Evolutionary conservation across 2,113 vertebrate genomes (phyloP).

Genomic region (Tylochromis polylepis): DNA sequence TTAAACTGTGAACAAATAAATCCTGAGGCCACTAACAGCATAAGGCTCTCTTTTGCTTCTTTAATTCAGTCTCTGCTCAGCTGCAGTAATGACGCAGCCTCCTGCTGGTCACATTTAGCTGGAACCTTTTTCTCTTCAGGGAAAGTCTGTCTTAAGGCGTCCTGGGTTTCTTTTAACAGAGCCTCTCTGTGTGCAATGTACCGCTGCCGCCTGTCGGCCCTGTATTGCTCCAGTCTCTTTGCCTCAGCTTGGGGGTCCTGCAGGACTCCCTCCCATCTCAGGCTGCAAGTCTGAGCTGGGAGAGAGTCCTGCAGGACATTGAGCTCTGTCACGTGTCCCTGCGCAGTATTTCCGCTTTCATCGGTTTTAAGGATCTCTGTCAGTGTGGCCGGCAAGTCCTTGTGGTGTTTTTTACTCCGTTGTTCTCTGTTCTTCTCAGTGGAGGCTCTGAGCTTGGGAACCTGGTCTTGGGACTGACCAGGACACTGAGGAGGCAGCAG

Average conservation of each 20-base stretch:
- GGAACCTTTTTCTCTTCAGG: background rate
- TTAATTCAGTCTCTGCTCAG: background rate
- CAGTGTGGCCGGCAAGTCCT: background rate
- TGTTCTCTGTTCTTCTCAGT: conserved; percentile 1
- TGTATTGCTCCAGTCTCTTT: conserved; percentile 75
- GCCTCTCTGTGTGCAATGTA: conserved; percentile 73
- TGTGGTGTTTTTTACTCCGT: conserved; percentile 5
- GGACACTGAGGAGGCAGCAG: background rate
- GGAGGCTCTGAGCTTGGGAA: background rate
- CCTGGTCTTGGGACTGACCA: background rate
- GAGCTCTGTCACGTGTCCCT: conserved; percentile 17
- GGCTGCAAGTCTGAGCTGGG: conserved; percentile 55
- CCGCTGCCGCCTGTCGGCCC: conserved; percentile 76
- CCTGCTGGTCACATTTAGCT: background rate
- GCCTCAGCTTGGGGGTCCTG: conserved; percentile 79
- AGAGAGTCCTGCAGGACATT: background rate
- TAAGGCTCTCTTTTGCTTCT: background rate
- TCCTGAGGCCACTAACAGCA: background rate
- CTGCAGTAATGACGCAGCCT: background rate
- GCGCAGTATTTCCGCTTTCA: background rate
- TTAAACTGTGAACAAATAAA: background rate
- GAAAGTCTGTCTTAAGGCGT: background rate
- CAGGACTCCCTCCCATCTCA: conserved; percentile 82
- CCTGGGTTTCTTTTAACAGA: conserved; percentile 3
- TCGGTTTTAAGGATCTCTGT: background rate